Evolutionary conservation across 2,113 vertebrate species (phyloP).

Genomic region (Upupa epops): DNA sequence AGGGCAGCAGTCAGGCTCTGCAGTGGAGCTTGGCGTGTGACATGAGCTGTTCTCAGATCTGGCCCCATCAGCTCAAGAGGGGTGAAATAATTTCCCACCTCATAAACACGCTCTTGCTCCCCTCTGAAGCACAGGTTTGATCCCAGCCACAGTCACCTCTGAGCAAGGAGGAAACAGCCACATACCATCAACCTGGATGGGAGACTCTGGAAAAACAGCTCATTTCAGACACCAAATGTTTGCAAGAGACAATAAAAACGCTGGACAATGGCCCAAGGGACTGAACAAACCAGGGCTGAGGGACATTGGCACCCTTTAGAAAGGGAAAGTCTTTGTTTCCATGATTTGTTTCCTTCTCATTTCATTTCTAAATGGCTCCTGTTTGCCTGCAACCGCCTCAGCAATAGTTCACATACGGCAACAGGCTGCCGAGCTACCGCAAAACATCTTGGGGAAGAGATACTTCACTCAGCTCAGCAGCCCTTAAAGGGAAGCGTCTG

Average conservation of each 20-base stretch:
- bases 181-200: neutral
- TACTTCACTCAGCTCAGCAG: slow-evolving; percentile 14
- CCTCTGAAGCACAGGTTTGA: neutral
- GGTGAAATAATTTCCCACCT: neutral
- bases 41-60: neutral
- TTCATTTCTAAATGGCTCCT: slow-evolving; percentile 20
- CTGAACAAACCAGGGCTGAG: neutral
- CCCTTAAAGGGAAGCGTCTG: neutral
- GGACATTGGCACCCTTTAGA: neutral
- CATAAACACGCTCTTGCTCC: neutral
- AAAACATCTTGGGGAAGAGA: neutral
- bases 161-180: neutral
- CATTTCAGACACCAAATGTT: neutral
- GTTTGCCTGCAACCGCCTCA: neutral
- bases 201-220: neutral
- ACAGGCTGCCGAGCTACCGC: neutral
- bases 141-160: neutral
- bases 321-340: neutral
- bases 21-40: neutral
- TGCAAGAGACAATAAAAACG: neutral
- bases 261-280: neutral
- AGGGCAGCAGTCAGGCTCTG: neutral
- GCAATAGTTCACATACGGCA: neutral
- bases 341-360: neutral
- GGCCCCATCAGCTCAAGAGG: neutral